Conservation (phyloP, 2,888 invertebrate species). For the Bibio marci region DNA sequence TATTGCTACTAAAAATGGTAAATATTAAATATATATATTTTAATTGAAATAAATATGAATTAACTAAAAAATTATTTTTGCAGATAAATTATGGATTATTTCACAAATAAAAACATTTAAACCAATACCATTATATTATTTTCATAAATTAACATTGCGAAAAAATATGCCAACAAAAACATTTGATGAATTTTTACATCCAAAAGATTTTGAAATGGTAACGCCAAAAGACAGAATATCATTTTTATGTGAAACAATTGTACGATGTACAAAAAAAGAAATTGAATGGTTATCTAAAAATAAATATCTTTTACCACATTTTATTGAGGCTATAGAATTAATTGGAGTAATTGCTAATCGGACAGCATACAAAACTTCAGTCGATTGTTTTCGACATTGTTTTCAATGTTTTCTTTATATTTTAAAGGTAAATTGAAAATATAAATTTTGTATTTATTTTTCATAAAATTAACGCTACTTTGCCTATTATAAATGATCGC, state of each 20-base stretch:
- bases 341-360: not conserved
- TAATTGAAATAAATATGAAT: not conserved
- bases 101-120: conserved; percentile 15
- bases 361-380: not conserved
- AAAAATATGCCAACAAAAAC: conserved; percentile 14
- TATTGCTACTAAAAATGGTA: conserved; percentile 17
- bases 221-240: conserved; percentile 2
- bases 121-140: conserved; percentile 20
- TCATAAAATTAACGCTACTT: not conserved
- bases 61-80: conserved; percentile 4
- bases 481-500: not conserved
- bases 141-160: conserved; percentile 17
- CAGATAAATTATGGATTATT: conserved; percentile 21
- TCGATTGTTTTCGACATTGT: conserved; percentile 1
- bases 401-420: not conserved
- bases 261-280: conserved; percentile 21
- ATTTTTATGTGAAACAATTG: conserved; percentile 12
- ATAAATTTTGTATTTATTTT: not conserved
- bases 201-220: not conserved
- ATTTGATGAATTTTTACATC: conserved; percentile 18
- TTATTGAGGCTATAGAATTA: conserved; percentile 2
- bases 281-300: conserved; percentile 20
- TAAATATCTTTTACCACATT: conserved; percentile 11
- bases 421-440: conserved; percentile 3
- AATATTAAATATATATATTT: not conserved